Conservation (phyloP, 2,113 vertebrate species). For the Gasterosteus nipponicus region DNA sequence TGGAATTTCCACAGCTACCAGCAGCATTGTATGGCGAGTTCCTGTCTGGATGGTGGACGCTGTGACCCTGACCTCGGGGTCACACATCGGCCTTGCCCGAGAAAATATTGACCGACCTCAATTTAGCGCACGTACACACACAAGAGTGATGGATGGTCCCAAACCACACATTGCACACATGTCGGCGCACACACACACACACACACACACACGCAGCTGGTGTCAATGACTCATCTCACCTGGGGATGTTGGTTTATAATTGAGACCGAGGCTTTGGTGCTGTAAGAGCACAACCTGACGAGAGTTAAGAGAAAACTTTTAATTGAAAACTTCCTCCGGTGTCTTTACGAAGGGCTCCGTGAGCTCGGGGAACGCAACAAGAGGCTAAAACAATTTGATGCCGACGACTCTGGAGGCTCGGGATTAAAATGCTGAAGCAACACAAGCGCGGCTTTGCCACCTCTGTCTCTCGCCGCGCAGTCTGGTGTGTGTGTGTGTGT, state of each 20-base stretch:
- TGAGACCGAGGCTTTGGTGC: conserved; percentile 44
- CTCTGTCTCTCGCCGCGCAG: conserved; percentile 20
- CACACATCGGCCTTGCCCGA: conserved; percentile 12
- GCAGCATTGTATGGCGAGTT: conserved; percentile 15
- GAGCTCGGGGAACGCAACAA: conserved; percentile 9
- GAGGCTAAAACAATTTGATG: conserved; percentile 40
- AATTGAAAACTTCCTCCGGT: conserved; percentile 62
- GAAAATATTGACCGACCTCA: conserved; percentile 50
- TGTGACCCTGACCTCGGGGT: conserved; percentile 32
- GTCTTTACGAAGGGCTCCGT: conserved; percentile 29
- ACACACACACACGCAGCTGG: conserved; percentile 42
- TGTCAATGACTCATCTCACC: conserved; percentile 33
- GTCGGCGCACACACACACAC: background rate
- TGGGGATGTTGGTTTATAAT: conserved; percentile 51
- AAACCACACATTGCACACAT: conserved; percentile 19
- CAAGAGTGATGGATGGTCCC: conserved; percentile 14
- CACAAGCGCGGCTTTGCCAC: background rate
- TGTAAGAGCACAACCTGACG: conserved; percentile 44
- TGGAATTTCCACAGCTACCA: conserved; percentile 29
- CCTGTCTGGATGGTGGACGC: conserved; percentile 5
- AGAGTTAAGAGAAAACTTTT: conserved; percentile 65
- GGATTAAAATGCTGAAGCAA: conserved; percentile 40
- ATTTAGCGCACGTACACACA: conserved; percentile 31
- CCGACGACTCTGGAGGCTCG: conserved; percentile 27
- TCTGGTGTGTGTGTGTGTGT: background rate